phyloP scores from a whole-genome alignment of 2,113 vertebrate genomes.

The Cromileptes altivelis region DNA sequence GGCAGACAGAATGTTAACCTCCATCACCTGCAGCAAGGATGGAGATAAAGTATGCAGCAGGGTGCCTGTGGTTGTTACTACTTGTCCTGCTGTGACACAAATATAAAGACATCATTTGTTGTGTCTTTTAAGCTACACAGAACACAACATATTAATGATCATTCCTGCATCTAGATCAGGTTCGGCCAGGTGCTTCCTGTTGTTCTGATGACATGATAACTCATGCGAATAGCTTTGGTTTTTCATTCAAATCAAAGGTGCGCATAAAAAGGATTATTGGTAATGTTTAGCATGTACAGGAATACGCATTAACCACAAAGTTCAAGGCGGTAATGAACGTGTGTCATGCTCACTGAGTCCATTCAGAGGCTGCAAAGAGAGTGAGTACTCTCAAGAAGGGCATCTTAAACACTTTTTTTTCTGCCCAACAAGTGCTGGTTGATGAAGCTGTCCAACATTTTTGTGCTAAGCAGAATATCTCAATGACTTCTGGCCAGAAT shows the following conservation, averaged over 20 bases:
- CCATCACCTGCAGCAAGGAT: neutral
- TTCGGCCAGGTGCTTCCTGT: conserved; percentile 3
- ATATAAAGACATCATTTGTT: neutral
- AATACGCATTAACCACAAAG: neutral
- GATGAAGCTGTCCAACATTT: neutral
- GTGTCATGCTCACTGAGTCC: neutral
- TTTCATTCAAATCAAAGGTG: neutral
- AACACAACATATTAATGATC: neutral
- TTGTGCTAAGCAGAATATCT: neutral
- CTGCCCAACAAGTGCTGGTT: neutral
- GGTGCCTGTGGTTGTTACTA: neutral
- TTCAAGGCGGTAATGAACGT: neutral
- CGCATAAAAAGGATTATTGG: neutral
- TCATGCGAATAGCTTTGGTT: neutral
- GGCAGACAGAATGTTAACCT: neutral
- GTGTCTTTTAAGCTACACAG: no score
- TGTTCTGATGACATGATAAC: no score
- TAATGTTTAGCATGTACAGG: neutral
- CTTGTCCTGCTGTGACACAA: neutral
- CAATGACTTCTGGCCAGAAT: neutral
- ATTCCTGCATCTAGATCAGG: neutral
- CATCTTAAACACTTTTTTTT: neutral
- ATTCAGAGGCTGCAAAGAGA: neutral
- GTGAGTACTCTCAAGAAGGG: neutral
- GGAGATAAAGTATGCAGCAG: neutral